Conservation (phyloP, 2,113 vertebrate species). For the Colius striatus region DNA sequence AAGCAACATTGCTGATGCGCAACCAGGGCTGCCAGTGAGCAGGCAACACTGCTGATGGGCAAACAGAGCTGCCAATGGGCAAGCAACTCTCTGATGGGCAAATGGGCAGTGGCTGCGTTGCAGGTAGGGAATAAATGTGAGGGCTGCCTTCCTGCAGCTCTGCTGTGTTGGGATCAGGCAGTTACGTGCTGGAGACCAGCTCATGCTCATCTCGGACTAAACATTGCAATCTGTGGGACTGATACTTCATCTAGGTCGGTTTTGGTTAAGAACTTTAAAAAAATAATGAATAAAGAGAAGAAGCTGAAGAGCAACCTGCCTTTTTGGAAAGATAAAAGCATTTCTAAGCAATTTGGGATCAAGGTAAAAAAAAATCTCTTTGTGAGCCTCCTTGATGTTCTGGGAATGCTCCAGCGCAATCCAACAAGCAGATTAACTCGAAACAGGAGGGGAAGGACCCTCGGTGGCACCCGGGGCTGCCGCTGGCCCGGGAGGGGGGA, state of each 20-base stretch:
- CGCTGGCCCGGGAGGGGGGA: constrained; percentile 68
- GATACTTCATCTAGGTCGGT: not conserved
- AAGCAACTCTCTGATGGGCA: not conserved
- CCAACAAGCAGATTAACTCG: not conserved
- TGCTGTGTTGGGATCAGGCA: accelerated
- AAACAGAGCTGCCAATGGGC: too few species aligned
- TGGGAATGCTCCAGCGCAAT: not conserved
- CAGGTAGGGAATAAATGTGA: not conserved
- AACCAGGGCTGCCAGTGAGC: too few species aligned
- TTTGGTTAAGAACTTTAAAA: not conserved
- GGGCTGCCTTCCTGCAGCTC: not conserved
- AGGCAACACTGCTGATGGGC: too few species aligned
- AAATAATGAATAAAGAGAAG: not conserved
- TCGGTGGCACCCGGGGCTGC: constrained; percentile 24
- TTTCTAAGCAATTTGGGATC: not conserved
- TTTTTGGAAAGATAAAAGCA: not conserved
- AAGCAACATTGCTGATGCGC: too few species aligned
- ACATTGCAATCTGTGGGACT: not conserved
- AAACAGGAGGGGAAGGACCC: not conserved
- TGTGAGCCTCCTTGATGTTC: not conserved
- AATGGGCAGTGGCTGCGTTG: not conserved
- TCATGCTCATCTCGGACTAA: not conserved
- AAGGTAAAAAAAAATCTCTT: not conserved
- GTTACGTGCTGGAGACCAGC: accelerated
- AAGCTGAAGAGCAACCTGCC: not conserved